A percentile compares a stretch with the other conserved stretches of the same genome.
These are phyloP conservation scores for Chaunax sp. DNA, from an alignment of 2,797 vertebrate species.

Conservation along the genomic window DNA sequence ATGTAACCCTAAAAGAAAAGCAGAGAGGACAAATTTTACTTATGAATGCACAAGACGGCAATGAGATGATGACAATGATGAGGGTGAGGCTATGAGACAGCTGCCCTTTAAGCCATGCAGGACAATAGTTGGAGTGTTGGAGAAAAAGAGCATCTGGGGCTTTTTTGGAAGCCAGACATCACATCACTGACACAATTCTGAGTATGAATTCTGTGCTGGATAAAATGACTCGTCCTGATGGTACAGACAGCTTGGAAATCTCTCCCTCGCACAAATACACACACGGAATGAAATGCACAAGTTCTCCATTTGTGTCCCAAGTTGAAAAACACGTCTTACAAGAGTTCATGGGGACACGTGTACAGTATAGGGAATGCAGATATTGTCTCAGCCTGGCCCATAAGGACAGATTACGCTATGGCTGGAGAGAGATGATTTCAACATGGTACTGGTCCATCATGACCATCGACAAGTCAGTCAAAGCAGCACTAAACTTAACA, in stretches of 20 bases:
- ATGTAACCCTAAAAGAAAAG: conserved; percentile 86
- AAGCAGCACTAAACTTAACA: conserved; percentile 40
- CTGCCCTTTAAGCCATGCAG: conserved; percentile 6
- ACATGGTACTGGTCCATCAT: conserved; percentile 61
- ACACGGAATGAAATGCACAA: conserved; percentile 27
- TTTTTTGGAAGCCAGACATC: conserved; percentile 50
- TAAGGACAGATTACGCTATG: not conserved
- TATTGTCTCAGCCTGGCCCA: not conserved
- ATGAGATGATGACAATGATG: not conserved
- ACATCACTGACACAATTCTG: conserved; percentile 61
- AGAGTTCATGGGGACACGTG: conserved; percentile 9
- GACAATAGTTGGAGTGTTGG: conserved; percentile 33
- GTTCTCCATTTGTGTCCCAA: not conserved
- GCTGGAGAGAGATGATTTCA: conserved; percentile 14
- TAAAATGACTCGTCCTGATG: conserved; percentile 61
- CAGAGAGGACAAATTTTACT: conserved; percentile 43
- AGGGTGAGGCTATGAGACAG: conserved; percentile 14
- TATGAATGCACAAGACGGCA: conserved; percentile 13
- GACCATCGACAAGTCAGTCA: conserved; percentile 62
- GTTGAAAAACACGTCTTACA: conserved; percentile 22
- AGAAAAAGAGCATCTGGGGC: conserved; percentile 44
- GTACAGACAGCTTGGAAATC: conserved; percentile 45
- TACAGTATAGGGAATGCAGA: not conserved
- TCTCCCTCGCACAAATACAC: conserved; percentile 3
- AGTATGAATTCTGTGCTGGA: conserved; percentile 58